Evolutionary conservation across 2,888 invertebrate species (phyloP).

Genomic region (Brassicogethes aeneus): DNA sequence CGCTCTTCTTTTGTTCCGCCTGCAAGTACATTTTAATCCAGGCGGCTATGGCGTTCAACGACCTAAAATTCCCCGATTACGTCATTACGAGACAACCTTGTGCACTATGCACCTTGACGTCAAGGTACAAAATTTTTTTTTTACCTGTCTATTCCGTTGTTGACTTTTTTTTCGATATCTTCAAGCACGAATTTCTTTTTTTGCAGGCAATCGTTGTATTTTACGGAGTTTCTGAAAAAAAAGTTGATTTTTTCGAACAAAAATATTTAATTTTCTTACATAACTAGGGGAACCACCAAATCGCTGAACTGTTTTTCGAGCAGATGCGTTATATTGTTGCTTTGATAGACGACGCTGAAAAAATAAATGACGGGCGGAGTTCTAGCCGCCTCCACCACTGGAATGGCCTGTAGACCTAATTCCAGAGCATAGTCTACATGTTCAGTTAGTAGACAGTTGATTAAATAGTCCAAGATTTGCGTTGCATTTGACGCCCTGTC

Average conservation of each 20-base stretch:
- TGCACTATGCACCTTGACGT: conserved; percentile 15
- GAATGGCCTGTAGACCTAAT: conserved; percentile 80
- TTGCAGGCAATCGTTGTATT: conserved; percentile 80
- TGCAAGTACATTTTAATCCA: conserved; percentile 88
- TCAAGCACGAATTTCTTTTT: conserved; percentile 80
- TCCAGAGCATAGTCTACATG: conserved; percentile 97
- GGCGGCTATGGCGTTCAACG: conserved; percentile 77
- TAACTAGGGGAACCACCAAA: conserved; percentile 76
- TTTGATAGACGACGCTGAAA: conserved; percentile 86
- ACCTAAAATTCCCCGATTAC: conserved; percentile 42
- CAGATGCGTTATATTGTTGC: conserved; percentile 86
- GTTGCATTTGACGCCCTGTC: conserved; percentile 72
- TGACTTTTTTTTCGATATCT: conserved; percentile 85
- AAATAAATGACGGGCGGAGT: conserved; percentile 80
- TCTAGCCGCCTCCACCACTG: conserved; percentile 76
- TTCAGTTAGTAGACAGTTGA: conserved; percentile 78
- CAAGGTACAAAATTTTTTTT: too few species aligned
- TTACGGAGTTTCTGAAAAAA: conserved; percentile 66
- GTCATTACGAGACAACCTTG: neutral
- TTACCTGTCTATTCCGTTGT: conserved; percentile 71
- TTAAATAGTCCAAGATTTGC: conserved; percentile 73
- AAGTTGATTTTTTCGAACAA: neutral
- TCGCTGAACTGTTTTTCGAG: conserved; percentile 91
- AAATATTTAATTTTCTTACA: conserved; percentile 46
- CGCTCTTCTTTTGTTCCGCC: conserved; percentile 90